A percentile compares a stretch with the other conserved stretches of the same genome.
Conservation (phyloP, 2,797 vertebrate species). For the Rhinella marina region DNA sequence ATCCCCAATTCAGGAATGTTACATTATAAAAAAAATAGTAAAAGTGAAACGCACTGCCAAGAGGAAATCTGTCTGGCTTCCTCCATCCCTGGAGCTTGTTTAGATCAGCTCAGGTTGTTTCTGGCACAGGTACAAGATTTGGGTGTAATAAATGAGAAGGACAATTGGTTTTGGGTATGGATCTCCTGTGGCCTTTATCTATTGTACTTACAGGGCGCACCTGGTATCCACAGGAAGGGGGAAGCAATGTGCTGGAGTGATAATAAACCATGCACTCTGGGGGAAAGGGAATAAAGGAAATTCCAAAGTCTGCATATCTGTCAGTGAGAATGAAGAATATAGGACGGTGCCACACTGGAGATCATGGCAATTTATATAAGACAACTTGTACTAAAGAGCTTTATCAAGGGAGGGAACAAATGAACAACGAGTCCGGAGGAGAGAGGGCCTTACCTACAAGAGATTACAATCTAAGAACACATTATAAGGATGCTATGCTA, state of each 20-base stretch:
- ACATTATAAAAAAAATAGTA: slow-evolving; percentile 9
- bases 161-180: not conserved
- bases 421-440: too few relatives aligned
- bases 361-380: not conserved
- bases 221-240: slow-evolving; percentile 21
- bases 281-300: not conserved
- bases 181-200: not conserved
- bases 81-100: slow-evolving; percentile 21
- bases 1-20: slow-evolving; percentile 12
- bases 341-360: not conserved
- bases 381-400: not conserved
- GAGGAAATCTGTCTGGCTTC: slow-evolving; percentile 35
- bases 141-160: not conserved
- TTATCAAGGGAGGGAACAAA: not conserved
- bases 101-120: slow-evolving; percentile 21
- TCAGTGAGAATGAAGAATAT: not conserved
- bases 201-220: slow-evolving; percentile 15
- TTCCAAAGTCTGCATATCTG: not conserved
- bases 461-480: not conserved
- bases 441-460: not conserved
- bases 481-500: not conserved
- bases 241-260: not conserved
- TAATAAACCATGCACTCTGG: not conserved
- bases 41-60: slow-evolving; percentile 16
- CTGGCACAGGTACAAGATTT: not conserved